Evolutionary conservation across 2,888 invertebrate genomes (phyloP), one percentile per base, ranked within the genome.

Genomic region (Abscondita cerata): DNA sequence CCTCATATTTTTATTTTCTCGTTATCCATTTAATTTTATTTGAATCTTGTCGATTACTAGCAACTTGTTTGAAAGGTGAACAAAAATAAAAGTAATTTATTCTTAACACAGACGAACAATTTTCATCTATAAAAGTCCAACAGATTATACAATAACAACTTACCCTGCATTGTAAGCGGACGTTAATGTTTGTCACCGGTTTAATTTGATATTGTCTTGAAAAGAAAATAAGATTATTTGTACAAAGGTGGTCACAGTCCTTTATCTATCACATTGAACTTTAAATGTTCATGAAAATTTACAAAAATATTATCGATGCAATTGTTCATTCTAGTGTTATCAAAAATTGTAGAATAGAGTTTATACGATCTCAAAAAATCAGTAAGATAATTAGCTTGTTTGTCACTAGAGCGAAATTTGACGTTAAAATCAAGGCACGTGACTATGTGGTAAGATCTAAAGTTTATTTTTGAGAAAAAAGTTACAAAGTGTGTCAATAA

Each of bases 101-200:
- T 2, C 11, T 36, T n/a, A 36, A 2, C 12, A 36, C n/a, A n/a
- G 36, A 3, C 12, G 12, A 36, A n/a, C 36, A 36, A 36, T 36
- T 36, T n/a, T 36, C 36, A 36, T 36, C 36, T 11, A 36, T 36
- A 36, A 36, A 36, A 36, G n/a, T 36, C 36, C 36, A 36, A 36
- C 12, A 36, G 3, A 36, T 36, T 36, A 36, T 36, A n/a, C 36
- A 36, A 36, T 31, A 31, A 5, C 5, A 9, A 9, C 9, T 31
- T 31, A 31, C 9, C 5, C 9, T 31, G 31, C 6, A 6, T 31
- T 31, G 31, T 6, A 31, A 31, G 9, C 6, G 9, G 9, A 31
- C 31, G 5, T 5, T 36, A 36, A 36, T n/a, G 3, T 36, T n/a
- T 36, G n/a, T n/a, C n/a, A n/a, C n/a, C n/a, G n/a, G n/a, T n/a